phyloP scores from a whole-genome alignment of 2,797 vertebrate species.

The Anolis apletophallus region DNA sequence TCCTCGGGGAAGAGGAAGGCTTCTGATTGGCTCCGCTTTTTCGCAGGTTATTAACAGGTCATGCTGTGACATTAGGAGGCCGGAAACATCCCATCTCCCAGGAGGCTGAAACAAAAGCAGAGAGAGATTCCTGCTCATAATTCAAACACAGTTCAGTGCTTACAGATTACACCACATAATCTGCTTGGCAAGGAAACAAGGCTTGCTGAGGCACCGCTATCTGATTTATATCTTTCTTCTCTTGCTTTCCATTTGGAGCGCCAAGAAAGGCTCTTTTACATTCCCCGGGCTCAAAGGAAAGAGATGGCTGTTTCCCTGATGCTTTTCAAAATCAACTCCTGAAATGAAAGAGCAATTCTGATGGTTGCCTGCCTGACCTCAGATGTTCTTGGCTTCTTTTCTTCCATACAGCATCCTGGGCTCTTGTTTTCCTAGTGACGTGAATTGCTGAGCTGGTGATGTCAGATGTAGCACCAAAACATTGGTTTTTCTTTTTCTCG shows the following conservation, averaged over 20 bases:
- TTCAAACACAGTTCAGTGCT: slow-evolving; percentile 73
- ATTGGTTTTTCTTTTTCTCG: slow-evolving; percentile 11
- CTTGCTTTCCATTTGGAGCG: slow-evolving; percentile 62
- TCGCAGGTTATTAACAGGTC: slow-evolving; percentile 70
- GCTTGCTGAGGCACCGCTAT: slow-evolving; percentile 29
- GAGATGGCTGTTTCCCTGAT: slow-evolving; percentile 19
- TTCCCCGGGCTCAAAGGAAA: slow-evolving; percentile 33
- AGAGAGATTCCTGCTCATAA: slow-evolving; percentile 64
- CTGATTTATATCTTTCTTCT: slow-evolving; percentile 59
- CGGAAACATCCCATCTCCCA: slow-evolving; percentile 74
- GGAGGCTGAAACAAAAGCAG: slow-evolving; percentile 63
- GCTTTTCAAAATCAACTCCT: slow-evolving; percentile 44
- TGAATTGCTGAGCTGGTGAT: slow-evolving; percentile 47
- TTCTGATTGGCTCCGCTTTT: slow-evolving; percentile 49
- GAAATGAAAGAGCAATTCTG: slow-evolving; percentile 28
- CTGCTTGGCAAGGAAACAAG: slow-evolving; percentile 82
- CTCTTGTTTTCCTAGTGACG: neutral
- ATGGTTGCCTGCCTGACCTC: slow-evolving; percentile 39
- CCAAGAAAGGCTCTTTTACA: slow-evolving; percentile 52
- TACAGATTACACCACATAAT: slow-evolving; percentile 83
- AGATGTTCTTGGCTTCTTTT: slow-evolving; percentile 41
- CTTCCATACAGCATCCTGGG: neutral
- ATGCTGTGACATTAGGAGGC: slow-evolving; percentile 64
- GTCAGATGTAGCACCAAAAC: slow-evolving; percentile 19
- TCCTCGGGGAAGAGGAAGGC: slow-evolving; percentile 43